phyloP scores from a whole-genome alignment of 2,113 vertebrate species.

The Vombatus ursinus region DNA sequence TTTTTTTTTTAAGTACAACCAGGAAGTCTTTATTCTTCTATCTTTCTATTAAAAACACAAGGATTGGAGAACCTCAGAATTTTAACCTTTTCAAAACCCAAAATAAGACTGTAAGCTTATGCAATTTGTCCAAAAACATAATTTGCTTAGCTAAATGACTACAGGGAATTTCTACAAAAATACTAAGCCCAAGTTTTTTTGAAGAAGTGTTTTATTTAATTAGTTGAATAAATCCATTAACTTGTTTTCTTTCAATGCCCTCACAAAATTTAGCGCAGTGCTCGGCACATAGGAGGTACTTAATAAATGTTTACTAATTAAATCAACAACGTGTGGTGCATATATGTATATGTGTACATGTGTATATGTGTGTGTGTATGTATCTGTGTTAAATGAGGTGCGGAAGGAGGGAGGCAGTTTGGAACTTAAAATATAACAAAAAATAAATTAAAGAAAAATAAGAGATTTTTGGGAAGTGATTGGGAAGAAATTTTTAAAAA shows the following conservation, averaged over 20 bases:
- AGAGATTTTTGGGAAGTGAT: no score
- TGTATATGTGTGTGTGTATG: no score
- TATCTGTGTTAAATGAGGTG: no score
- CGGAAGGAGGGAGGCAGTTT: no score
- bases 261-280: neutral
- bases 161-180: neutral
- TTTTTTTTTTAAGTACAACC: neutral
- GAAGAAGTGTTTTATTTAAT: neutral
- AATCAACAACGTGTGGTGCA: neutral
- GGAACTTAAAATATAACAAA: no score
- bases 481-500: neutral
- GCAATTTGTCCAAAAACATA: constrained; percentile 6
- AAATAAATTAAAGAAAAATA: neutral
- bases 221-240: neutral
- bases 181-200: neutral
- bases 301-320: neutral
- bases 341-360: no score
- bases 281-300: neutral
- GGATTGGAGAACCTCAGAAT: neutral
- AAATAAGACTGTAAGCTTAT: neutral
- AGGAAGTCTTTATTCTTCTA: neutral
- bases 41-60: neutral
- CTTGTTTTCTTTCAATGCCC: neutral
- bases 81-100: neutral
- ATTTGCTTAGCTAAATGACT: neutral